Conservation (phyloP, 1,140 invertebrate species). For the Danaus plexippus region DNA sequence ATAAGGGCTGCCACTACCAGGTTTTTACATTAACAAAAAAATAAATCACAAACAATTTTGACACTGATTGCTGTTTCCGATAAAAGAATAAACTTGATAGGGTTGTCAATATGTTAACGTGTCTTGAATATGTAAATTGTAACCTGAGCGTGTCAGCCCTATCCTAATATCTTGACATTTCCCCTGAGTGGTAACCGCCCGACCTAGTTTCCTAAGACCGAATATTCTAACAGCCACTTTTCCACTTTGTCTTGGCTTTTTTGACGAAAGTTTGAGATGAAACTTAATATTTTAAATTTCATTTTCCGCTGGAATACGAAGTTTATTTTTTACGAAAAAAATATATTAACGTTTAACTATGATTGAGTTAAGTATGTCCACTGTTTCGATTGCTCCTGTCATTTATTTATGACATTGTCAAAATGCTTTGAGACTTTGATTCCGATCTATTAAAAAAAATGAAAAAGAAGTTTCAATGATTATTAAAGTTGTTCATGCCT, state of each 20-base stretch:
- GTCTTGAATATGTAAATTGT: too few species aligned
- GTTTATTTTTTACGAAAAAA: not conserved
- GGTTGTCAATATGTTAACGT: too few species aligned
- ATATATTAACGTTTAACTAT: not conserved
- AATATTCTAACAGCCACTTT: constrained; percentile 12
- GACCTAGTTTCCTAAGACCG: constrained; percentile 16
- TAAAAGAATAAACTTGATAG: too few species aligned
- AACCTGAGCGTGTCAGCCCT: constrained; percentile 3
- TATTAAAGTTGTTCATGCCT: too few species aligned
- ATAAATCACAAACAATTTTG: not conserved
- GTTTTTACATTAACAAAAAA: not conserved
- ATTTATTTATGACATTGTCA: too few species aligned
- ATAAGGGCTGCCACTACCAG: constrained; percentile 5
- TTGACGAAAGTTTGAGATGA: not conserved
- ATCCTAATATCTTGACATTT: constrained; percentile 15
- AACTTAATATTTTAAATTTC: not conserved
- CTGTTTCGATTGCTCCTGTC: too few species aligned
- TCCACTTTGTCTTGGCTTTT: constrained; percentile 9
- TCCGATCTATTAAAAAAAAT: too few species aligned
- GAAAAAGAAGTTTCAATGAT: too few species aligned
- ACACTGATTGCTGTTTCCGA: too few species aligned
- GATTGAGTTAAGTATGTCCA: too few species aligned
- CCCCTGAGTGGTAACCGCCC: constrained; percentile 12
- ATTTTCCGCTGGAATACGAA: too few species aligned
- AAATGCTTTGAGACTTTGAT: not conserved